Evolutionary conservation across 2,888 invertebrate genomes (phyloP), one percentile per base, ranked within the genome.

Genomic region (Tiliacea aurago): DNA sequence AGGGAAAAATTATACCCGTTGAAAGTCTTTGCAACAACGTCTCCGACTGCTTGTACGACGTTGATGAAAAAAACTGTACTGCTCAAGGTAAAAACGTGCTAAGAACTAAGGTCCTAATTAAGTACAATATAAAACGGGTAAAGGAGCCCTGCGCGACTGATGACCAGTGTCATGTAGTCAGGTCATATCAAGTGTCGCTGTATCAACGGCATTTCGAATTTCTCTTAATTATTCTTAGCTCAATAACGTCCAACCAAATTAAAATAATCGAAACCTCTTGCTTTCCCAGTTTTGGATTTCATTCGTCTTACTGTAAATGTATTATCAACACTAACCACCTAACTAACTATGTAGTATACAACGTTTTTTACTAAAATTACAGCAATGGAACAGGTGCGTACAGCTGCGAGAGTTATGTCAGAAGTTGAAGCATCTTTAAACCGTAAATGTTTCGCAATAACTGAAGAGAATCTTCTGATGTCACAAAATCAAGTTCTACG

Each of bases 11-110:
- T 49, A 77, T 94, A 53, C 73, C 88, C 11, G 77, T 94, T 61
- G 85, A 88, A 67, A 90, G 91, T 73, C 81, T 95, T 41, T 95
- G 95, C 76, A 89, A 95, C 80, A 93, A 92, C 49, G 78, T 84
- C 2, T 56, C 73, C 45, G 93, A 95, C 65, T 95, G 95, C 64
- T 59, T 80, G 3, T 92, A 93, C 77, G 84, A 81, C 78, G 89
- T 92, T 4, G 95, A 95, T 79, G 95, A 95, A 90, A 82, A 74
- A 45, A 84, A 92, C 73, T 95, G 94, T 84, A 79, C 84, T 56
- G 71, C 81, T 70, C 89, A 92, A 90, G 93, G 94, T 94, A 85
- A 70, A 62, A 28, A 70, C 59, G 2, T 70, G 10, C 18, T 51
- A 18, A 23, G 10, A 53, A 33, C 37, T 59, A 43, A 45, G 23